These are phyloP conservation scores for Colossoma macropomum DNA, from an alignment of 2,113 vertebrate species.

Conservation along the genomic window DNA sequence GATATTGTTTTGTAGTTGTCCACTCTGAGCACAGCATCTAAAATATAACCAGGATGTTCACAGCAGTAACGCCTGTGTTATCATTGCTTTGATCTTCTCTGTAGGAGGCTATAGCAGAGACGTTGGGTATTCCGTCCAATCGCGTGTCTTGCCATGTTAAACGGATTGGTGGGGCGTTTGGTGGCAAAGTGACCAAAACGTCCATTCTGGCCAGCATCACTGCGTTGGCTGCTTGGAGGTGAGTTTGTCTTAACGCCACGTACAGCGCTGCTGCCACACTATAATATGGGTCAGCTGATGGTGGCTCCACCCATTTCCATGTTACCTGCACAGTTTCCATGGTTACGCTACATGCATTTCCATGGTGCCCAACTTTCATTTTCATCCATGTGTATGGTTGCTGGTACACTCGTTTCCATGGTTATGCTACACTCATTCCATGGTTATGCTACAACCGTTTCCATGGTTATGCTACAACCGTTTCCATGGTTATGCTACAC, in stretches of 20 bases:
- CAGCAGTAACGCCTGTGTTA: not conserved
- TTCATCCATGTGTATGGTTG: too few species aligned
- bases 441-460: too few species aligned
- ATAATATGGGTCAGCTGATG: too few species aligned
- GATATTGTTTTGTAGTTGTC: too few species aligned
- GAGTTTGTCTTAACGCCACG: constrained; percentile 53
- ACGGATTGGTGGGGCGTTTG: constrained; percentile 81
- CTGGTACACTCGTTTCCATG: not conserved
- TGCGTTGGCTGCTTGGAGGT: constrained; percentile 84
- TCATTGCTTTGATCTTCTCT: not conserved
- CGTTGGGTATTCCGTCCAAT: constrained; percentile 80
- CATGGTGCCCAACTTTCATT: too few species aligned
- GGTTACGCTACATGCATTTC: not conserved
- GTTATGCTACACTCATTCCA: too few species aligned
- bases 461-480: too few species aligned
- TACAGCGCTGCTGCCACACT: too few species aligned
- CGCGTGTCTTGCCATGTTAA: constrained; percentile 82
- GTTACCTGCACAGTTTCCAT: not conserved
- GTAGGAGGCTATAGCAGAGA: constrained; percentile 77
- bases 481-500: too few species aligned
- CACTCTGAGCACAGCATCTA: too few species aligned
- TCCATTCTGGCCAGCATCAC: constrained; percentile 76
- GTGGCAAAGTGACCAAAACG: constrained; percentile 81
- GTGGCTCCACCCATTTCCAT: not conserved
- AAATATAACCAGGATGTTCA: too few species aligned